phyloP scores from a whole-genome alignment of 2,113 vertebrate genomes.

The Tragelaphus imberbis region DNA sequence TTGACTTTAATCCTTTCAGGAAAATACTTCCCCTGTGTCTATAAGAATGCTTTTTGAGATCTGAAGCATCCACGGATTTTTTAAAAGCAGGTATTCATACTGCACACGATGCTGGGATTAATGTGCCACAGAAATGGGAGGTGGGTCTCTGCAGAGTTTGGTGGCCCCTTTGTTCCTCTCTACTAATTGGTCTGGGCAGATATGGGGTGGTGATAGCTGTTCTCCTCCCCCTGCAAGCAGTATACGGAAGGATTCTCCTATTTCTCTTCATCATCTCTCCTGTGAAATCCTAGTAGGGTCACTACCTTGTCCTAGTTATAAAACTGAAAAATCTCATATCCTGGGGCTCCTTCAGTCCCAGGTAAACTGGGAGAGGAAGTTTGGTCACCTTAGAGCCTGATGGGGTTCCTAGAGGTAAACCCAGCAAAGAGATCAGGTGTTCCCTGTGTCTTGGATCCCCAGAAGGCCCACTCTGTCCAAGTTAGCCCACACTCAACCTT shows the following conservation, averaged over 20 bases:
- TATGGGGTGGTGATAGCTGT: neutral
- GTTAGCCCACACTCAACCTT: neutral
- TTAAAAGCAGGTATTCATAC: neutral
- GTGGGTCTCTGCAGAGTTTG: neutral
- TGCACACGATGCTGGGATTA: neutral
- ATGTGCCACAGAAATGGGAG: fast-evolving
- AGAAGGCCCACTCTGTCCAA: neutral
- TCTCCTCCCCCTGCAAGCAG: neutral
- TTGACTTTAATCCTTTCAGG: neutral
- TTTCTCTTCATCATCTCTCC: neutral
- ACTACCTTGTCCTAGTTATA: neutral
- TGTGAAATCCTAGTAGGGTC: neutral
- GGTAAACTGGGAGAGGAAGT: neutral
- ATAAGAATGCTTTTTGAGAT: neutral
- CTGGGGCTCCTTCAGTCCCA: neutral
- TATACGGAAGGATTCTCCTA: neutral
- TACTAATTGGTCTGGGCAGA: neutral
- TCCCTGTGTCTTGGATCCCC: neutral
- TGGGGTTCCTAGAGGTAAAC: neutral
- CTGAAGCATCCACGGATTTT: neutral
- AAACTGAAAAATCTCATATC: neutral
- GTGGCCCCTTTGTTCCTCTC: neutral
- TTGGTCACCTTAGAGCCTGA: neutral
- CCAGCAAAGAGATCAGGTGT: neutral
- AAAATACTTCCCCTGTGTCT: neutral